Percentiles rank a stretch among this genome's conserved stretches.
These are phyloP conservation scores for Cydia amplana DNA, from an alignment of 1,140 invertebrate species.

Conservation along the genomic window DNA sequence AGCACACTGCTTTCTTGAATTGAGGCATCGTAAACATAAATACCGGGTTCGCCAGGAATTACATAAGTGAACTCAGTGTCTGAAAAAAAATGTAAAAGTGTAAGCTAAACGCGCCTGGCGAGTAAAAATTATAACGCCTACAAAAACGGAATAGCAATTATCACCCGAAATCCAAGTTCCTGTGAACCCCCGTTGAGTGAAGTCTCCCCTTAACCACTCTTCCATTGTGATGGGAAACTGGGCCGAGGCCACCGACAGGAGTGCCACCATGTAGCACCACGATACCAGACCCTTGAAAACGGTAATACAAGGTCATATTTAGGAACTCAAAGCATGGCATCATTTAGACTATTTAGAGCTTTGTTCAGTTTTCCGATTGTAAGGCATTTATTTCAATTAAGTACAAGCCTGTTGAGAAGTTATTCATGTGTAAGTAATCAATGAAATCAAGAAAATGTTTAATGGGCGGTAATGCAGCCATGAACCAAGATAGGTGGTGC, in stretches of 20 bases:
- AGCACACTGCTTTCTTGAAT: conserved; percentile 50
- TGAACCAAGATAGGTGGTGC: neutral
- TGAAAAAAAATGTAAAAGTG: conserved; percentile 40
- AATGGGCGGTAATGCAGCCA: neutral
- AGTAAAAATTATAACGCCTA: conserved; percentile 17
- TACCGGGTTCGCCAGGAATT: conserved; percentile 57
- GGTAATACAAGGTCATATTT: neutral
- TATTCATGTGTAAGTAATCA: too few relatives aligned
- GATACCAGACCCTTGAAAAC: conserved; percentile 43
- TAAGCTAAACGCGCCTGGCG: neutral
- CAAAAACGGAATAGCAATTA: conserved; percentile 24
- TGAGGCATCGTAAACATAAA: conserved; percentile 55
- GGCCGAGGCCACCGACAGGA: conserved; percentile 48
- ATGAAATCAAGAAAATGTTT: too few relatives aligned
- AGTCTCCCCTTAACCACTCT: conserved; percentile 60
- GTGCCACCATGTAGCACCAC: conserved; percentile 47
- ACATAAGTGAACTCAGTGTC: conserved; percentile 68
- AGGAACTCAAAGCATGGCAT: neutral
- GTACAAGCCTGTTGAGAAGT: too few relatives aligned
- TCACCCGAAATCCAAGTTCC: conserved; percentile 77
- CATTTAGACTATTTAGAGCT: too few relatives aligned
- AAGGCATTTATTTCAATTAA: too few relatives aligned
- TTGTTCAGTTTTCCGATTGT: too few relatives aligned
- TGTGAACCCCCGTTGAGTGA: conserved; percentile 64
- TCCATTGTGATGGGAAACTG: conserved; percentile 61